Evolutionary conservation across 2,888 invertebrate genomes (phyloP), one percentile per base, ranked within the genome.

Genomic region (Phaonia tiefii): DNA sequence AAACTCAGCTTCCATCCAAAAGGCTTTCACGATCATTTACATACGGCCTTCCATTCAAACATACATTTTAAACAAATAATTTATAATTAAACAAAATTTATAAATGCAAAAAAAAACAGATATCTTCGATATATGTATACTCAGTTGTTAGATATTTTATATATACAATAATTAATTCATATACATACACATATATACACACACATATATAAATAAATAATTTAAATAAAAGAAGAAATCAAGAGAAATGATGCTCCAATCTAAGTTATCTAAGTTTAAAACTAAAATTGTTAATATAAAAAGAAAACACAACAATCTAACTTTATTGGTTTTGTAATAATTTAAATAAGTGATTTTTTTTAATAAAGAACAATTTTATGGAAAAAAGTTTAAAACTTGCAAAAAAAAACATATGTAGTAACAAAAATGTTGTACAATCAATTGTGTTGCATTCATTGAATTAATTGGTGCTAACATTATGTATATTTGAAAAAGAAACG

Each of bases 391-490:
- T 51, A 46, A 63, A 75, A 66, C n/a, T 54, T 56, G 66, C 4
- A 65, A 51, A 54, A n/a, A 37, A 51, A 63, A 73, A 13, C 25
- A n/a, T 46, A 54, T 31, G 46, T 22, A 56, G 25, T 22, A 56
- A 67, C 17, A 42, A 69, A 79, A 70, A 70, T 77, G 60, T 79
- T 79, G 79, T 74, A 82, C 79, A 82, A 82, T 82, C 82, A 79
- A 75, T 82, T 80, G 66, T 80, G 80, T 83, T 83, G 83, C 83
- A 84, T 83, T 89, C 85, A 88, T 89, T 88, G 88, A 88, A 89
- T 88, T 86, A 86, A 88, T 88, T 89, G 88, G 88, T 88, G 88
- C 88, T 81, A 78, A 81, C 71, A 78, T 78, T 81, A 74, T 74
- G 69, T 63, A 72, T 69, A 75, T 63, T 70, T 49, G 42, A 78